A percentile compares a stretch with the other conserved stretches of the same genome.
phyloP scores from a whole-genome alignment of 92 coral and sea anemone species.

The Epizoanthus illoricatus region DNA sequence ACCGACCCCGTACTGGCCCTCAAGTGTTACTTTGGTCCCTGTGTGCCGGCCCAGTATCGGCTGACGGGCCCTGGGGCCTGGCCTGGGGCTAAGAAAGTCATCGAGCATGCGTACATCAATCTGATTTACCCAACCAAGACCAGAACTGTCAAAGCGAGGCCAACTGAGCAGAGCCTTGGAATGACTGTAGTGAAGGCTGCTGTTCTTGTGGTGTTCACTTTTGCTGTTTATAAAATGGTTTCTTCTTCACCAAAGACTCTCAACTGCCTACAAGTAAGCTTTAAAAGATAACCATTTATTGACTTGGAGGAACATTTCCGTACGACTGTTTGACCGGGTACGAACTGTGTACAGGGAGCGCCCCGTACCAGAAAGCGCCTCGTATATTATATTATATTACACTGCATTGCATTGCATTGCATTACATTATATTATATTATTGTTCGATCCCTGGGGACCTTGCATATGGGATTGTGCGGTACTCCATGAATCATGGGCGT shows the following conservation, averaged over 20 bases:
- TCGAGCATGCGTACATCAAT: conserved; percentile 65
- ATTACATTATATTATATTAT: too few relatives aligned
- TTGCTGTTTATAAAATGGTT: neutral
- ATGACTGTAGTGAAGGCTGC: neutral
- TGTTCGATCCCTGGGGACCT: too few relatives aligned
- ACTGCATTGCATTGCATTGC: too few relatives aligned
- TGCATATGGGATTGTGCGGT: too few relatives aligned
- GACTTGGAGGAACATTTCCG: neutral
- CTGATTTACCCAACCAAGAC: conserved; percentile 56
- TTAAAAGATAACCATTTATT: neutral
- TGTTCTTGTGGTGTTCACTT: neutral
- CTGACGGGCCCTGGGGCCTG: conserved; percentile 86
- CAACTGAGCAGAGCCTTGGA: neutral
- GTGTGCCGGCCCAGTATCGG: conserved; percentile 88
- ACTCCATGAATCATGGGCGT: too few relatives aligned
- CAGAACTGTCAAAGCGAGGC: conserved; percentile 12
- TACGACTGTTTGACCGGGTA: too few relatives aligned
- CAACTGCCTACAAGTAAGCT: neutral
- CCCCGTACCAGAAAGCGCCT: too few relatives aligned
- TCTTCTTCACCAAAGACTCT: neutral
- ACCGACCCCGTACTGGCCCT: conserved; percentile 76
- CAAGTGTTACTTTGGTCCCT: conserved; percentile 82
- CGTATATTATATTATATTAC: too few relatives aligned
- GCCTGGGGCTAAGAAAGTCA: conserved; percentile 76
- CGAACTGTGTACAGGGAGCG: too few relatives aligned